A percentile compares a stretch with the other conserved stretches of the same genome.
phyloP scores from a whole-genome alignment of 1,140 invertebrate genomes.

The Lerema accius region DNA sequence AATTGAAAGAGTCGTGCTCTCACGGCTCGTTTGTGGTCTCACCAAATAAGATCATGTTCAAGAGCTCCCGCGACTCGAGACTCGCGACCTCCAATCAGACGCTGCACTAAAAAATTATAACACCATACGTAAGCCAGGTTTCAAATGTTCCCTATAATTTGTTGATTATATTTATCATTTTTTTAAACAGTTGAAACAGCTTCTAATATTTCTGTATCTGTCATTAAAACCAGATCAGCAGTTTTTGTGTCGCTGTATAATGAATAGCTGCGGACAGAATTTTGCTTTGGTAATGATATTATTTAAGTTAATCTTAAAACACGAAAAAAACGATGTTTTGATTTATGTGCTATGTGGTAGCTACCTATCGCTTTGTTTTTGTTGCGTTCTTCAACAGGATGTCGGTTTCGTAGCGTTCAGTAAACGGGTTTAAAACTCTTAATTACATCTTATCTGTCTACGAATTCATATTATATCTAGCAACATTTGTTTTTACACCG shows the following conservation, averaged over 20 bases:
- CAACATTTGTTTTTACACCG: not conserved
- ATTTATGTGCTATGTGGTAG: constrained; percentile 18
- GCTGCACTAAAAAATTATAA: not conserved
- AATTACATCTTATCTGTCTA: not conserved
- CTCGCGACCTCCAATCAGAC: too few species aligned
- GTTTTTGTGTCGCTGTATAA: constrained; percentile 18
- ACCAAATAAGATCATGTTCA: constrained; percentile 12
- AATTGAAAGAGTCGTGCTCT: constrained; percentile 26
- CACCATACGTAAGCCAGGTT: not conserved
- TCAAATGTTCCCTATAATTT: not conserved
- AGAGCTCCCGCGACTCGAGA: too few species aligned
- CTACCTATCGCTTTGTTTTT: constrained; percentile 2
- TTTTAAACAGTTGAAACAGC: not conserved
- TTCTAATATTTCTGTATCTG: constrained; percentile 15
- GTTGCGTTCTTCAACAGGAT: constrained; percentile 14
- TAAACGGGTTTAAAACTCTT: not conserved
- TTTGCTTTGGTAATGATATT: constrained; percentile 23
- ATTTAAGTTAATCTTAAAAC: constrained; percentile 19
- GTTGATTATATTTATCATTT: constrained; percentile 1
- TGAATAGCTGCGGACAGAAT: constrained; percentile 22
- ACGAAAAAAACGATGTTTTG: constrained; percentile 11
- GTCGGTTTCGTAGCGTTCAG: not conserved
- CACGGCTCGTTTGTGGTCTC: constrained; percentile 11
- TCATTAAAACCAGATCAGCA: constrained; percentile 29
- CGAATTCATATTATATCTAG: not conserved